phyloP scores from a whole-genome alignment of 2,113 vertebrate genomes.

The Phalacrocorax aristotelis region DNA sequence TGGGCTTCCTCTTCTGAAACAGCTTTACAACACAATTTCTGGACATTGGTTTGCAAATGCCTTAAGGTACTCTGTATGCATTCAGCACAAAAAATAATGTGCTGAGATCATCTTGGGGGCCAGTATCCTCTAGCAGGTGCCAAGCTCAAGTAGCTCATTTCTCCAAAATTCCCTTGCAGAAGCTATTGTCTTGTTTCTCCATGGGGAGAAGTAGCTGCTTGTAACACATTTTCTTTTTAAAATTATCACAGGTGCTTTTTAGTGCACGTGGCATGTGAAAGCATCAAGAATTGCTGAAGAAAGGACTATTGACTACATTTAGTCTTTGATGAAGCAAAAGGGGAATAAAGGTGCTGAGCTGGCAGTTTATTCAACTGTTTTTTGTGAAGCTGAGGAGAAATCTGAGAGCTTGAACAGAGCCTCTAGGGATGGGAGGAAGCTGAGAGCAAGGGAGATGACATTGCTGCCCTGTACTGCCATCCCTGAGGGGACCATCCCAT shows the following conservation, averaged over 20 bases:
- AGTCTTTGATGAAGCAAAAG: not conserved
- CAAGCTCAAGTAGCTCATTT: not conserved
- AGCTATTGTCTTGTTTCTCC: not conserved
- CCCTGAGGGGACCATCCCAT: not conserved
- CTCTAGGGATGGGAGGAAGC: not conserved
- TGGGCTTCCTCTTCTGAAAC: not conserved
- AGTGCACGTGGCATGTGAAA: not conserved
- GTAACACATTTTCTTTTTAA: not conserved
- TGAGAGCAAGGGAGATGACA: not conserved
- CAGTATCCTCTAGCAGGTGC: not conserved
- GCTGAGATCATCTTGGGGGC: not conserved
- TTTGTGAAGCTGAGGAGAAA: not conserved
- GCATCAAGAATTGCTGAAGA: not conserved
- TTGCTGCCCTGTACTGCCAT: not conserved
- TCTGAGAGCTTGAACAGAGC: not conserved
- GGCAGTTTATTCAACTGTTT: not conserved
- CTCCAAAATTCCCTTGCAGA: not conserved
- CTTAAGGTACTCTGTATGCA: not conserved
- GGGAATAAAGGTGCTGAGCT: not conserved
- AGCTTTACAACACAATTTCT: not conserved
- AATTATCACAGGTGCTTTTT: not conserved
- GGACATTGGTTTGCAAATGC: not conserved
- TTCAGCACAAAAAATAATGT: not conserved
- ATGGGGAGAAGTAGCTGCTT: not conserved
- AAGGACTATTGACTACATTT: not conserved